Evolutionary conservation across 2,113 vertebrate genomes (phyloP), one percentile per base, ranked within the genome.

Genomic region (Hyaena hyaena): DNA sequence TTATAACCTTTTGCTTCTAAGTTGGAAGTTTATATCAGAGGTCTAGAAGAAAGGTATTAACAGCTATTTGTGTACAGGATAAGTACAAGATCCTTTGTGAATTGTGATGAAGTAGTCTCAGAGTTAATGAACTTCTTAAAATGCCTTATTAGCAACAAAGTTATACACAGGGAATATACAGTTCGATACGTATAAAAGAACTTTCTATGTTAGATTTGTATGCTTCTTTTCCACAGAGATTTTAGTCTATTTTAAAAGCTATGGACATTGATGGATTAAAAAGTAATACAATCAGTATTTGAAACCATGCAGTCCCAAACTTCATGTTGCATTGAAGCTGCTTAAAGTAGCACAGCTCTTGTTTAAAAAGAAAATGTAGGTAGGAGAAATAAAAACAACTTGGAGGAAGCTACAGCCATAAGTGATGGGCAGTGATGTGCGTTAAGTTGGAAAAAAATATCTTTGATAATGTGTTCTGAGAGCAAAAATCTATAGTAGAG

Each of bases 51-150:
- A 4, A 95, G 4, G 33, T 26, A 50, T 63, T 26, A 87, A 45
- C 5, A 92, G 55, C 21, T 88, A 58, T 88, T 80, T 80, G 39
- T 6, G 28, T 92, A 28, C 69, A 66, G 6, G 23, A 35, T 83
- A 91, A 88, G 28, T 82, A 96, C 15, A 19, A 4, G 7, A 1
- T 73, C 9, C 11, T 93, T 84, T 48, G 16, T 81, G 68, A 81
- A 12, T 11, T 77, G 35, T 4, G 17, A 55, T 39, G 81, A 94
- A 92, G 16, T 6, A 80, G 23, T 63, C 19, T 97, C 9, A 58
- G 31, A 90, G 9, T 74, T 95, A 86, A 87, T 94, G 43, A 90
- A 80, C 63, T 95, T 95, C 63, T 89, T 73, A 90, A n/a, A 81
- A 19, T 91, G 19, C 4, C 63, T 71, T 82, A 74, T 92, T 89